Base-by-base conservation (phyloP, 1,140 invertebrate genomes). In the Chionoecetes opilio region DNA sequence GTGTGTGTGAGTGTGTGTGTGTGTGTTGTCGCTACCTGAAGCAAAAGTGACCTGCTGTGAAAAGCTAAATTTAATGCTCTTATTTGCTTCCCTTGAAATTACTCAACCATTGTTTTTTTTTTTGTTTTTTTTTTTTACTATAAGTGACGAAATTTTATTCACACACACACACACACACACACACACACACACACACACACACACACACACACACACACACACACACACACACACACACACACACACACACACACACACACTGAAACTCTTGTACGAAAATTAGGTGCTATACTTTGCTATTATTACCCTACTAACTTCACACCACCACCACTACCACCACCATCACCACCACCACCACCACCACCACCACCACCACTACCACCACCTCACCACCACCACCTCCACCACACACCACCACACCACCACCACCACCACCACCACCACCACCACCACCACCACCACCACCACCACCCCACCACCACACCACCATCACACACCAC, bases 271-370 rank as follows among this genome's bases (percentile, higher is more conserved):
- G 21, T 75, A 26, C 21, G 63, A 75, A 75, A 75, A 75, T 75
- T 75, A 75, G 11, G 63, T n/a, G 21, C 2, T 34, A 11, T 32
- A 86, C n/a, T 21, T 29, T 34, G 17, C 85, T 26, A 35, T 38
- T 38, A 86, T 38, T 38, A 31, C 85, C 0, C 37, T 32, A 34
- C 85, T 34, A 75, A 26, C 63, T n/a, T 26, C 53, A 75, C 84
- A 86, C 85, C 85, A 38, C 85, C 85, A 86, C 37, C 37, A 86
- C 37, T 32, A 86, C 85, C 85, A 34, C 85, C 85, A 26, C 37
- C 85, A 86, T 32, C 37, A 86, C 85, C 85, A 86, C 85, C 37
- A 86, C 85, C 31, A 38, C 37, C 31, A 35, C 32, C 37, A 86
- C 85, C 85, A 86, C 85, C 37, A 86, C 2, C 85, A 26, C 37